Evolutionary conservation across 2,113 vertebrate genomes (phyloP).

Genomic region (Pogonocichla stellata): DNA sequence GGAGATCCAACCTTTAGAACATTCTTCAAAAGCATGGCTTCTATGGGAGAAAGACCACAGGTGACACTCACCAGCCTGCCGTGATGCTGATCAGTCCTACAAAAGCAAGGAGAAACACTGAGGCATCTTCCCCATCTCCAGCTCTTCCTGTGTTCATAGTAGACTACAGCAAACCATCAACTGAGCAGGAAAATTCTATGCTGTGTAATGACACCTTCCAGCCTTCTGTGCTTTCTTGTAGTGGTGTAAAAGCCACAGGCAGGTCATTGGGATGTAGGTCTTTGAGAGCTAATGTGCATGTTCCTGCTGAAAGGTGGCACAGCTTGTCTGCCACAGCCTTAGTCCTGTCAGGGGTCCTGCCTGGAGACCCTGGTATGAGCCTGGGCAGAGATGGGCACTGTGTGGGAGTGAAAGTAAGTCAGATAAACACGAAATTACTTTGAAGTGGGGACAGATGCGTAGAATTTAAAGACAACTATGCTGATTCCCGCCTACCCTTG

Average conservation of each 20-base stretch:
- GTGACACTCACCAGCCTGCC: not conserved
- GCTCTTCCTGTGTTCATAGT: not conserved
- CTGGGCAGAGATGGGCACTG: not conserved
- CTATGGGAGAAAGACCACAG: not conserved
- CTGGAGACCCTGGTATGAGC: not conserved
- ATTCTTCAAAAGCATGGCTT: not conserved
- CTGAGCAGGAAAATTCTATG: slow-evolving; percentile 3
- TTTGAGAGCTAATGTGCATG: not conserved
- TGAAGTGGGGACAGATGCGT: not conserved
- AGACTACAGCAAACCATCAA: slow-evolving; percentile 32
- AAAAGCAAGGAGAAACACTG: not conserved
- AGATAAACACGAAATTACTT: not conserved
- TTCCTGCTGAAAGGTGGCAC: not conserved
- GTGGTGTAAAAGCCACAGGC: not conserved
- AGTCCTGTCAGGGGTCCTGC: not conserved
- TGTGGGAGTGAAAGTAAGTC: not conserved
- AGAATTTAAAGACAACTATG: not conserved
- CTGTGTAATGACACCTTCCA: slow-evolving; percentile 39
- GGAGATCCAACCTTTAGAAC: not conserved
- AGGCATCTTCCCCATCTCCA: not conserved
- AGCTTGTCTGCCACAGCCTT: not conserved
- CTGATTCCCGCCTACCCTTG: not conserved
- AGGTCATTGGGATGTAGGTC: not conserved
- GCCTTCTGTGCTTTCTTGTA: not conserved
- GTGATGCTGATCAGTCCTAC: not conserved